Percentiles rank a stretch among this genome's conserved stretches.
These are phyloP conservation scores for Alviniconcha marisindica DNA, from an alignment of 1,140 invertebrate genomes.

Conservation along the genomic window DNA sequence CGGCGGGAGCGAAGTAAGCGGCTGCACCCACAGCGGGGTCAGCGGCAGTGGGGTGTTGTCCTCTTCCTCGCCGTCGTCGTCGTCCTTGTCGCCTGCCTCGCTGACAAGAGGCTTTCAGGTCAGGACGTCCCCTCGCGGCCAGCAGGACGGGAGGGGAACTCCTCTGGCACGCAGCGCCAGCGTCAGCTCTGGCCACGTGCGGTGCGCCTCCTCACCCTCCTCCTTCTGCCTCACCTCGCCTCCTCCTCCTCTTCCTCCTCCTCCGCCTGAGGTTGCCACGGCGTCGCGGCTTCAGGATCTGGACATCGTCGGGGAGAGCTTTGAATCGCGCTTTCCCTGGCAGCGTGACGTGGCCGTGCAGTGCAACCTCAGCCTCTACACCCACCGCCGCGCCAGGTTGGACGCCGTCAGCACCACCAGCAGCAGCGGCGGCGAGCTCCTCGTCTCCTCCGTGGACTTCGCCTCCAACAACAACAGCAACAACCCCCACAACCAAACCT, in stretches of 20 bases:
- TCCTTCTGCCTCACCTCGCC: constrained; percentile 24
- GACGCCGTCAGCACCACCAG: background rate
- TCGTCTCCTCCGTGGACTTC: background rate
- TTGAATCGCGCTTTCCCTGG: constrained; percentile 72
- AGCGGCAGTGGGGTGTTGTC: background rate
- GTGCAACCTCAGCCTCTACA: constrained; percentile 56
- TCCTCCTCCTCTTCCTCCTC: background rate
- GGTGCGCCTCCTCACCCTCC: constrained; percentile 14
- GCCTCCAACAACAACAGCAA: background rate
- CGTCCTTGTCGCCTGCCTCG: background rate
- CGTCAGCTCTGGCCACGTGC: background rate
- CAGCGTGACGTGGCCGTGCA: constrained; percentile 74
- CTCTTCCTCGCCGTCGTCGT: background rate
- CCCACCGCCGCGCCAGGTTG: background rate
- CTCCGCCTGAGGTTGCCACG: background rate
- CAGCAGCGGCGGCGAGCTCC: background rate
- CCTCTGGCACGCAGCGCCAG: background rate
- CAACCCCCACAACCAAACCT: constrained; percentile 26
- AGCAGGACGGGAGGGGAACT: too few relatives aligned
- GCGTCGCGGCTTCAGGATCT: constrained; percentile 47
- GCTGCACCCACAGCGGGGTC: background rate
- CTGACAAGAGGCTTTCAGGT: background rate
- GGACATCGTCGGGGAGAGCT: constrained; percentile 71
- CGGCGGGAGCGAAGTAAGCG: background rate
- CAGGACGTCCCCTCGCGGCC: background rate